Evolutionary conservation across 1,140 invertebrate genomes (phyloP), one percentile per base, ranked within the genome.

Genomic region (Eurosta solidaginis): DNA sequence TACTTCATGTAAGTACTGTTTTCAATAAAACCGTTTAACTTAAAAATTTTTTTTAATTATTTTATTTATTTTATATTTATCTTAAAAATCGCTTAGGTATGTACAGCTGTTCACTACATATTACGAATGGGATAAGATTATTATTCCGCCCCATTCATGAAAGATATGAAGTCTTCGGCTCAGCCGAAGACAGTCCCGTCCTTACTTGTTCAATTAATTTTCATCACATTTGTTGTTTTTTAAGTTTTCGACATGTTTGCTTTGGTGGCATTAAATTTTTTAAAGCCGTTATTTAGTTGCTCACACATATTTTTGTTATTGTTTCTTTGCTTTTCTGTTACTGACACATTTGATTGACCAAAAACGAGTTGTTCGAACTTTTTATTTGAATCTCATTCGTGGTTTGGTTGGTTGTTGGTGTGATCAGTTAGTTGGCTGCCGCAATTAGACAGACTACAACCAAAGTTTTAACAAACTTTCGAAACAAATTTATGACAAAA

Each of bases 181-280:
- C n/a, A n/a, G n/a, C n/a, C n/a, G n/a, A n/a, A n/a, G n/a, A n/a
- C n/a, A n/a, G n/a, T n/a, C n/a, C n/a, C n/a, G 12, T 29, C 50
- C 2, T 68, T 68, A 1, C 27, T 68, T 40, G 36, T 22, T 68
- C 12, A 20, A 29, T 68, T 42, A 29, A 68, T 40, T 68, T 68
- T 68, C 59, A 68, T 68, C 59, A 20, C 20, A 33, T 68, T 68
- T 68, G 59, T 68, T 68, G 33, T 42, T 68, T 29, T 68, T 68
- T 40, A 9, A 68, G 33, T 68, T 40, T 68, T 68, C 59, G 33
- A 40, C 22, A 17, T 29, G n/a, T 68, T 68, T 68, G 59, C n/a
- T n/a, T 27, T 68, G 59, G 36, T 68, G 59, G 59, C 59, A 68
- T 40, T 68, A 17, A 40, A 1, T 40, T 36, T 40, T n/a, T n/a